Evolutionary conservation across 2,888 invertebrate genomes (phyloP).

Genomic region (Argyresthia albistria): DNA sequence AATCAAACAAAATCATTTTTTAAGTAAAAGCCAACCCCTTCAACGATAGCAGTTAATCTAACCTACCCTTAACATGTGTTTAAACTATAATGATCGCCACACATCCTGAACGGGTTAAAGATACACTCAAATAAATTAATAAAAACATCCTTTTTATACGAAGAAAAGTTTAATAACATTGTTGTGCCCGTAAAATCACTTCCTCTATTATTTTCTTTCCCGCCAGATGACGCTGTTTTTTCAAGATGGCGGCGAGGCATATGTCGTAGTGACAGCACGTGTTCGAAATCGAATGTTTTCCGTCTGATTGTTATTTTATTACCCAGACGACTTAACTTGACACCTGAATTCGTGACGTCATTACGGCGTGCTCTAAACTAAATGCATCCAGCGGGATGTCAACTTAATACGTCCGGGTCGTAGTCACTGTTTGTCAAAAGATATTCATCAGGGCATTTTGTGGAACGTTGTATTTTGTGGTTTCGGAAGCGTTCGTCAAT

Average conservation of each 20-base stretch:
- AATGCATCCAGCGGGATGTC: too few relatives aligned
- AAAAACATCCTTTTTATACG: constrained; percentile 48
- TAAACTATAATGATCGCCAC: constrained; percentile 16
- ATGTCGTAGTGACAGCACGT: constrained; percentile 30
- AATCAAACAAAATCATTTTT: constrained; percentile 66
- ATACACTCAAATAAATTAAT: constrained; percentile 64
- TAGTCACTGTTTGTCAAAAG: too few relatives aligned
- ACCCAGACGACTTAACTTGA: too few relatives aligned
- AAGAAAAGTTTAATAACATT: constrained; percentile 46
- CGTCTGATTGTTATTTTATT: background rate
- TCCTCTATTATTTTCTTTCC: constrained; percentile 58
- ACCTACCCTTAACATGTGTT: constrained; percentile 51
- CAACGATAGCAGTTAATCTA: constrained; percentile 49
- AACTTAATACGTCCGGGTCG: too few relatives aligned
- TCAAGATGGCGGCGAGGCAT: constrained; percentile 26
- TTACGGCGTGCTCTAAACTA: too few relatives aligned
- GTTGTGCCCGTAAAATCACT: constrained; percentile 63
- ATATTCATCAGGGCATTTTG: too few relatives aligned
- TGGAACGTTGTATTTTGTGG: too few relatives aligned
- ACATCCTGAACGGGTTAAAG: constrained; percentile 50
- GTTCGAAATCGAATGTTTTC: constrained; percentile 19
- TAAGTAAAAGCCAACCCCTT: constrained; percentile 36
- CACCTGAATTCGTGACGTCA: too few relatives aligned
- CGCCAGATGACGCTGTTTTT: constrained; percentile 56
- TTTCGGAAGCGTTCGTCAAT: too few relatives aligned